A percentile compares a stretch with the other conserved stretches of the same genome.
These are phyloP conservation scores for Elysia chlorotica DNA, from an alignment of 1,140 invertebrate species.

Conservation along the genomic window DNA sequence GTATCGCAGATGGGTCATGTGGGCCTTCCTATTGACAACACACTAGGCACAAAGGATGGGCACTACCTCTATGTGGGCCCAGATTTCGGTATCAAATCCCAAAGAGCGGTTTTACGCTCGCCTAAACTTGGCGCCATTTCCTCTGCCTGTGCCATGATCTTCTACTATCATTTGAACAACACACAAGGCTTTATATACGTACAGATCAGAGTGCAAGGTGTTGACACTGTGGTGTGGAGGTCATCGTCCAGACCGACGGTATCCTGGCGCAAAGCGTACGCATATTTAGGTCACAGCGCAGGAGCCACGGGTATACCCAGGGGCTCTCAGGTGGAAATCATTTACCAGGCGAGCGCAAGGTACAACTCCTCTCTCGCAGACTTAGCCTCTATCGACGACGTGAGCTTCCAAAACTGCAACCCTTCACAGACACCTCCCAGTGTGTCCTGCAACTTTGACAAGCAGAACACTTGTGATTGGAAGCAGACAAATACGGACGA, in stretches of 20 bases:
- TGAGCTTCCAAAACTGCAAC: slow-evolving; percentile 44
- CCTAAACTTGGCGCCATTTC: slow-evolving; percentile 15
- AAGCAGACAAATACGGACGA: slow-evolving; percentile 30
- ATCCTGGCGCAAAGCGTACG: not conserved
- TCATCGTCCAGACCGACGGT: not conserved
- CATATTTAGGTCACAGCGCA: slow-evolving; percentile 1
- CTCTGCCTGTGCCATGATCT: slow-evolving; percentile 5
- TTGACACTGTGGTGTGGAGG: slow-evolving; percentile 13
- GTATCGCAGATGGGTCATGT: slow-evolving; percentile 68
- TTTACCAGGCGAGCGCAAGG: not conserved
- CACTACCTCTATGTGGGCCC: slow-evolving; percentile 55
- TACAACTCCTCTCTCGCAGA: slow-evolving; percentile 24
- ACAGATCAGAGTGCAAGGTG: not conserved
- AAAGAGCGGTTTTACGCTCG: slow-evolving; percentile 1
- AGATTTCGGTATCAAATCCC: slow-evolving; percentile 10
- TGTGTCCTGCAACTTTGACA: slow-evolving; percentile 47
- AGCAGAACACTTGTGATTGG: slow-evolving; percentile 36
- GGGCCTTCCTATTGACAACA: slow-evolving; percentile 78
- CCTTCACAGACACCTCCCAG: slow-evolving; percentile 28
- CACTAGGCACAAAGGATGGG: slow-evolving; percentile 53
- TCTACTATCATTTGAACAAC: slow-evolving; percentile 1
- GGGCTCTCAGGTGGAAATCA: slow-evolving; percentile 15
- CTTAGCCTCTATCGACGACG: slow-evolving; percentile 49
- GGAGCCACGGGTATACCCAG: not conserved
- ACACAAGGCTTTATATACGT: slow-evolving; percentile 6